Percentiles rank a stretch among this genome's conserved stretches.
Conservation (phyloP, 2,113 vertebrate genomes). For the Tupaia chinensis region DNA sequence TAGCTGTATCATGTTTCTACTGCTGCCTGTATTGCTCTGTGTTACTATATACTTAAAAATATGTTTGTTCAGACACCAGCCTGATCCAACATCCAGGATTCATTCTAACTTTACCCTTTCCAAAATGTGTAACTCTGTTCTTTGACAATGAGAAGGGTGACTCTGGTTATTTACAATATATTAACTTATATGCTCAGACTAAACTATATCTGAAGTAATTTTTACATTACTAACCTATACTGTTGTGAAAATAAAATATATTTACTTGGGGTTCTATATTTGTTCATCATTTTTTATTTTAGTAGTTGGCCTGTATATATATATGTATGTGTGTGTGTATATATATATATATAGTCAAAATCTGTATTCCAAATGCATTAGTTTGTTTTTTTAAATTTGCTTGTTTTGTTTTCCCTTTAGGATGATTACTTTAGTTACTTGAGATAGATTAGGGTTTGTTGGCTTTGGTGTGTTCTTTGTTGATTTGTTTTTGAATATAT, state of each 20-base stretch:
- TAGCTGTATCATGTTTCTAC: background rate
- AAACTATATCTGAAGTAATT: background rate
- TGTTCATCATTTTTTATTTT: background rate
- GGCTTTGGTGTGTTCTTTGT: background rate
- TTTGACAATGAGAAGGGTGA: background rate
- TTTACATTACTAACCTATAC: background rate
- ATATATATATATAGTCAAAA: background rate
- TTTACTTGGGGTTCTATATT: background rate
- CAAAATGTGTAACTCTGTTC: background rate
- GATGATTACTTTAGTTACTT: background rate
- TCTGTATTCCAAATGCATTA: background rate
- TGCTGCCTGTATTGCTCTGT: background rate
- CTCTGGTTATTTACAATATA: background rate
- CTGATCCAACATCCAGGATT: background rate
- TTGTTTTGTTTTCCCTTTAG: background rate
- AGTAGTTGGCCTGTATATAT: background rate
- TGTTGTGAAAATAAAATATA: background rate
- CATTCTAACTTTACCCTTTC: background rate
- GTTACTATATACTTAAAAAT: background rate
- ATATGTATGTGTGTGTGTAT: background rate
- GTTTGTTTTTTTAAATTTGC: background rate
- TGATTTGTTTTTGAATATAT: background rate
- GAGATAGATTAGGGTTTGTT: background rate
- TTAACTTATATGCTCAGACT: background rate
- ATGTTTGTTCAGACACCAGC: background rate